Evolutionary conservation across 2,888 invertebrate species (phyloP).

Genomic region (Heliothis peltigera): DNA sequence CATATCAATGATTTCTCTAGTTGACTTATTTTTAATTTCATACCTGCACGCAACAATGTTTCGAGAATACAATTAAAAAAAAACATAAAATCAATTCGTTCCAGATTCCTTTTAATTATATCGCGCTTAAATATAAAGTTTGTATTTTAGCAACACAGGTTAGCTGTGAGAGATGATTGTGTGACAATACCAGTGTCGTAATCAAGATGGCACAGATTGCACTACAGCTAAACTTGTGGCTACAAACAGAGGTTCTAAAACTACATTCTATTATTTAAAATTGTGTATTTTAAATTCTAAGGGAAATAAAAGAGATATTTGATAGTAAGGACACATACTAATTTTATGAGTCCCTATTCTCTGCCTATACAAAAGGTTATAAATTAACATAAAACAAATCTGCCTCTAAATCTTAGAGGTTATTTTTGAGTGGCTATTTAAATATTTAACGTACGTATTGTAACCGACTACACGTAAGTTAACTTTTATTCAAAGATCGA

Average conservation of each 20-base stretch:
- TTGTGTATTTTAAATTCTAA: too few relatives aligned
- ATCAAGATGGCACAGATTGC: not conserved
- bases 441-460: too few relatives aligned
- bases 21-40: constrained; percentile 15
- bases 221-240: not conserved
- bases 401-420: too few relatives aligned
- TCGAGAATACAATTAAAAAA: not conserved
- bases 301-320: not conserved
- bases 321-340: too few relatives aligned
- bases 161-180: not conserved
- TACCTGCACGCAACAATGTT: constrained; percentile 27
- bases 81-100: constrained; percentile 1
- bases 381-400: too few relatives aligned
- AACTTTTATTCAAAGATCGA: too few relatives aligned
- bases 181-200: constrained; percentile 1
- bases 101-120: constrained; percentile 6
- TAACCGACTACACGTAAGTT: too few relatives aligned
- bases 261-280: not conserved
- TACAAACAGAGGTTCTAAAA: not conserved
- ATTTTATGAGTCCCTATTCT: too few relatives aligned
- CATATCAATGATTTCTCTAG: constrained; percentile 7
- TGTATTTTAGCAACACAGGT: constrained; percentile 13
- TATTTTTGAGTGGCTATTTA: too few relatives aligned
- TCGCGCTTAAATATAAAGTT: constrained; percentile 10
- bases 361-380: too few relatives aligned